Evolutionary conservation across 2,797 vertebrate genomes (phyloP).

Genomic region (Ctenopoma kingsleyae): DNA sequence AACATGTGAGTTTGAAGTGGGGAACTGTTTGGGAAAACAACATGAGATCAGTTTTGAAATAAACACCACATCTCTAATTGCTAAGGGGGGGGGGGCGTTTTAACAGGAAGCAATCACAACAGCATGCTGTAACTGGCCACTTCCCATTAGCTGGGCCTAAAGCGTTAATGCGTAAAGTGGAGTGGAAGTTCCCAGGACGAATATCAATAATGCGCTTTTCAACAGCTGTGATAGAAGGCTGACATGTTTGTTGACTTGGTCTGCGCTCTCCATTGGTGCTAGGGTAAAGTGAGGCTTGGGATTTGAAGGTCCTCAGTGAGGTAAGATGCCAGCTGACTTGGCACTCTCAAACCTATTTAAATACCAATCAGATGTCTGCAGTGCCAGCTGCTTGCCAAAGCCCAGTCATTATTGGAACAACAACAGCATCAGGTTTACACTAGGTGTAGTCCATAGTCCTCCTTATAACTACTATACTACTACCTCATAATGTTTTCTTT

Average conservation of each 20-base stretch:
- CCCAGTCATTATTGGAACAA: conserved; percentile 19
- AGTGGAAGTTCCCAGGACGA: conserved; percentile 34
- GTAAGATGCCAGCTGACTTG: conserved; percentile 55
- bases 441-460: neutral
- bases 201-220: conserved; percentile 28
- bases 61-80: conserved; percentile 51
- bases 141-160: conserved; percentile 56
- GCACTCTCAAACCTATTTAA: conserved; percentile 48
- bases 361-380: conserved; percentile 38
- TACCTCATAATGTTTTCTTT: conserved; percentile 14
- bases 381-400: conserved; percentile 31
- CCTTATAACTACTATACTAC: neutral
- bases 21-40: conserved; percentile 14
- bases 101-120: conserved; percentile 59
- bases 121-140: conserved; percentile 51
- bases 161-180: conserved; percentile 55
- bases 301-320: conserved; percentile 54
- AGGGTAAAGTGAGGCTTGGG: conserved; percentile 50
- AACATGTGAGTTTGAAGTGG: neutral
- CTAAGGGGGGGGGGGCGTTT: conserved; percentile 1
- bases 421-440: conserved; percentile 31
- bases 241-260: conserved; percentile 28
- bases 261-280: conserved; percentile 22
- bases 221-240: neutral
- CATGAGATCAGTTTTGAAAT: conserved; percentile 46